phyloP scores from a whole-genome alignment of 2,797 vertebrate genomes.

The Enteromius fasciolatus region DNA sequence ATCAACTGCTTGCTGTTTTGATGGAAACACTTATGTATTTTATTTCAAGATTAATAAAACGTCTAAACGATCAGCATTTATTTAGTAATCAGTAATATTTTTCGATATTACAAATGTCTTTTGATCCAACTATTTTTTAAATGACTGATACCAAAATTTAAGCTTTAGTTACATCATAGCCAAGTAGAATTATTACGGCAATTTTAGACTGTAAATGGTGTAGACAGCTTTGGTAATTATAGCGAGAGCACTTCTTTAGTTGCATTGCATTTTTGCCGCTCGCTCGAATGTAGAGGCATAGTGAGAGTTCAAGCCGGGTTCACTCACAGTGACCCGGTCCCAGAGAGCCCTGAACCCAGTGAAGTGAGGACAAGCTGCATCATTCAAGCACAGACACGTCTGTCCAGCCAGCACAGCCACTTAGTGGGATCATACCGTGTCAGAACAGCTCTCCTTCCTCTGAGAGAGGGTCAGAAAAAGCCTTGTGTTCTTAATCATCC shows the following conservation, averaged over 20 bases:
- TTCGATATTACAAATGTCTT: not conserved
- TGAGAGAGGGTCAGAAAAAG: conserved; percentile 1
- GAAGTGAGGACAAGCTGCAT: conserved; percentile 20
- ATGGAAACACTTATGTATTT: not conserved
- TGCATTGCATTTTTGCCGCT: not conserved
- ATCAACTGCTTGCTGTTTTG: not conserved
- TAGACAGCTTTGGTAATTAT: conserved; percentile 2
- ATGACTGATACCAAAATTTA: not conserved
- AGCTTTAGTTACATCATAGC: not conserved
- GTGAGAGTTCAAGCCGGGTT: conserved; percentile 7
- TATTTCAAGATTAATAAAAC: not conserved
- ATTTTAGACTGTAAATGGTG: not conserved
- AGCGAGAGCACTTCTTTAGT: not conserved
- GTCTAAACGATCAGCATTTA: not conserved
- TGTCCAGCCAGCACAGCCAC: conserved; percentile 1
- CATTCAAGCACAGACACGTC: conserved; percentile 1
- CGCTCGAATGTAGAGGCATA: not conserved
- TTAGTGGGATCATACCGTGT: conserved; percentile 5
- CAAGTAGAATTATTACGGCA: not conserved
- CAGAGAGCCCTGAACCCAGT: conserved; percentile 12
- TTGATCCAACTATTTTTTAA: not conserved
- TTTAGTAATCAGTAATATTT: not conserved
- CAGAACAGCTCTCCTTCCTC: not conserved
- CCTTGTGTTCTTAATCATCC: not conserved
- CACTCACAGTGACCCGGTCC: conserved; percentile 2